These are phyloP conservation scores for Microctonus brassicae DNA, from an alignment of 2,888 invertebrate genomes.

Conservation along the genomic window DNA sequence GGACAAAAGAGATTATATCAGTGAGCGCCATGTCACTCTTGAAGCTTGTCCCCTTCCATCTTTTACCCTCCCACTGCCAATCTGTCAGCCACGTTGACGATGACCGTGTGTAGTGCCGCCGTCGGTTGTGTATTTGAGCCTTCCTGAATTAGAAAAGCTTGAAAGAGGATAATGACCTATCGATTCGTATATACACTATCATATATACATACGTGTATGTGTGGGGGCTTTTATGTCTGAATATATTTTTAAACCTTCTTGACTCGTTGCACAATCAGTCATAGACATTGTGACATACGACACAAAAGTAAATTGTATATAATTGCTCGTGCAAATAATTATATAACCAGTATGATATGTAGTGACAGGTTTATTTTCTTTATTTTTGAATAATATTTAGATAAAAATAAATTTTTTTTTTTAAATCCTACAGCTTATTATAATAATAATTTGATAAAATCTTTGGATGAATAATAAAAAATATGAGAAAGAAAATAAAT, in stretches of 20 bases:
- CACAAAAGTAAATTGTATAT: background rate
- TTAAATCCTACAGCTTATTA: too few species aligned
- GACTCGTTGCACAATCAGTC: background rate
- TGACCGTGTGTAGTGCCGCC: background rate
- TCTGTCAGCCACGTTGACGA: background rate
- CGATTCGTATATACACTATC: background rate
- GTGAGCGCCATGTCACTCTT: slow-evolving; percentile 2
- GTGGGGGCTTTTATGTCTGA: background rate
- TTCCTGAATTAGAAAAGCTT: slow-evolving; percentile 13
- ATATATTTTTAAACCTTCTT: background rate
- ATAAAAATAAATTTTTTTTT: background rate
- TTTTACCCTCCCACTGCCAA: background rate
- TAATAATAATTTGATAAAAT: too few species aligned
- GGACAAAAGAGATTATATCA: slow-evolving; percentile 9
- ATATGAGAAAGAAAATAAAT: background rate
- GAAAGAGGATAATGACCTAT: slow-evolving; percentile 18
- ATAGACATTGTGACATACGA: background rate
- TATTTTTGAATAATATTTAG: background rate
- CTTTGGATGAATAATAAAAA: background rate
- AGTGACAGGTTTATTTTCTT: background rate
- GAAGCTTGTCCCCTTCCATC: background rate
- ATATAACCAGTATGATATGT: background rate
- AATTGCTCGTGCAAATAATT: background rate
- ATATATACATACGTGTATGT: too few species aligned
- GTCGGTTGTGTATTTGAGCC: background rate